A percentile compares a stretch with the other conserved stretches of the same genome.
Conservation (phyloP, 1,140 invertebrate species). For the Temnothorax curvispinosus region DNA sequence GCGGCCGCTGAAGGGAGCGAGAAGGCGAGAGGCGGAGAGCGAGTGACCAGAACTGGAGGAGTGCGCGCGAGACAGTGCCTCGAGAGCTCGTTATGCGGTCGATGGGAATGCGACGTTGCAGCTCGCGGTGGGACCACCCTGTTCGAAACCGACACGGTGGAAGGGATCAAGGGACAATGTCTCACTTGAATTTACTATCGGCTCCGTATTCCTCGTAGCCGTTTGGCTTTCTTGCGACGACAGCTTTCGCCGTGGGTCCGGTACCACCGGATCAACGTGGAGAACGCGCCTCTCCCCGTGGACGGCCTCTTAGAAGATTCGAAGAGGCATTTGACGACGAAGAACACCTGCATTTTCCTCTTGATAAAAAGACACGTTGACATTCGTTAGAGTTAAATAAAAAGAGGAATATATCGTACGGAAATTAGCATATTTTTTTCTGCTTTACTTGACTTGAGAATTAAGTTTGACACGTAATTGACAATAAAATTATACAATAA, state of each 20-base stretch:
- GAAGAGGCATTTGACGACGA: background rate
- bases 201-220: constrained; percentile 72
- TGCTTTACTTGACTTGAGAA: background rate
- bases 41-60: constrained; percentile 34
- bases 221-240: constrained; percentile 71
- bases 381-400: background rate
- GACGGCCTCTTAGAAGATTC: background rate
- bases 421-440: background rate
- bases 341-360: background rate
- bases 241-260: constrained; percentile 49
- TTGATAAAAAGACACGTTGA: background rate
- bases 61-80: constrained; percentile 60
- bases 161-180: constrained; percentile 75
- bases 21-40: constrained; percentile 31
- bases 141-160: constrained; percentile 67
- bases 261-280: constrained; percentile 1
- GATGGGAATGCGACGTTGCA: constrained; percentile 77
- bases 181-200: constrained; percentile 80
- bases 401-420: background rate
- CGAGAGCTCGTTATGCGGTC: constrained; percentile 77
- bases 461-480: background rate
- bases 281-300: constrained; percentile 6
- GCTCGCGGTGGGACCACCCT: constrained; percentile 73
- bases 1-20: constrained; percentile 43
- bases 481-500: background rate